Conservation (phyloP, 2,113 vertebrate genomes). For the Pleuronectes platessa region DNA sequence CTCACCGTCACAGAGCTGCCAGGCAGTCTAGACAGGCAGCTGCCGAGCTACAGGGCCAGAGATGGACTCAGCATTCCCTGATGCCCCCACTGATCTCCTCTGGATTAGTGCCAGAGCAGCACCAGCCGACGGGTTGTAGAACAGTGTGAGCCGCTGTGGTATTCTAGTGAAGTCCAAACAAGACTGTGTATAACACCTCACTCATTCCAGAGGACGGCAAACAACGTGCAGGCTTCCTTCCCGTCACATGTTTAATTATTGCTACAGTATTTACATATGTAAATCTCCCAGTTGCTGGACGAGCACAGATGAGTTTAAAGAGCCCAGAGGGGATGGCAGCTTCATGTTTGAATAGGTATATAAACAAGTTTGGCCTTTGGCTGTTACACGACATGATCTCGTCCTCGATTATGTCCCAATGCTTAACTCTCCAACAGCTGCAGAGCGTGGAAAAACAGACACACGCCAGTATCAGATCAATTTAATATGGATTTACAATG, state of each 20-base stretch:
- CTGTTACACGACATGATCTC: constrained; percentile 1
- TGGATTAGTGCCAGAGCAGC: constrained; percentile 58
- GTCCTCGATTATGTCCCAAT: constrained; percentile 6
- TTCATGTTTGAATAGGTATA: constrained; percentile 35
- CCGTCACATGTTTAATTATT: neutral
- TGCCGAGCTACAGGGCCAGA: constrained; percentile 49
- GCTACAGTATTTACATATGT: neutral
- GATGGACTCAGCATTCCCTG: constrained; percentile 59
- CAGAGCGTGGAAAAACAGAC: constrained; percentile 3
- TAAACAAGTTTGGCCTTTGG: constrained; percentile 16
- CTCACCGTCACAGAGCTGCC: constrained; percentile 46
- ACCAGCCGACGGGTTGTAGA: constrained; percentile 16
- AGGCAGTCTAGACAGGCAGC: constrained; percentile 63
- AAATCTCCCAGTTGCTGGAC: neutral
- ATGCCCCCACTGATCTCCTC: constrained; percentile 55
- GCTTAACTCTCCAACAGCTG: constrained; percentile 39
- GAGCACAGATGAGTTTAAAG: constrained; percentile 2
- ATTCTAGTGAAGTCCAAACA: constrained; percentile 25
- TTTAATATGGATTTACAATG: neutral
- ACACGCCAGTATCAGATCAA: neutral
- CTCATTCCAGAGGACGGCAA: neutral
- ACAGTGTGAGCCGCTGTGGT: neutral
- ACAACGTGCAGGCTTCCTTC: constrained; percentile 1
- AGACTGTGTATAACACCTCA: neutral
- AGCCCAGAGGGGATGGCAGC: neutral